Evolutionary conservation across 2,797 vertebrate genomes (phyloP), one percentile per base, ranked within the genome.

Genomic region (Pogoniulus pusillus): DNA sequence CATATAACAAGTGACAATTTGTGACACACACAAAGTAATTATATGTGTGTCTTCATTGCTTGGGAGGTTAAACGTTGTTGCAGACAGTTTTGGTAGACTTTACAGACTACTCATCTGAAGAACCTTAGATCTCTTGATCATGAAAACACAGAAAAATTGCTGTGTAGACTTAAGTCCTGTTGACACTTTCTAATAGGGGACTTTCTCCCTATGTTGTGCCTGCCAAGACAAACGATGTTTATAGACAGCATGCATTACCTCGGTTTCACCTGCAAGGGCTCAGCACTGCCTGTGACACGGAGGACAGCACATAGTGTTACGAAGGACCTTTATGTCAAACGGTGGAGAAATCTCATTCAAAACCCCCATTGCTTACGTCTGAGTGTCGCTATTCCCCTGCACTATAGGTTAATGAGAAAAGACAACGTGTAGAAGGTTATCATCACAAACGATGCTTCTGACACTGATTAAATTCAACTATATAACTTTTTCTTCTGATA

Each of bases 401-500:
- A 35, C 69, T 60, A 9, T 32, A 72, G 82, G 74, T 85, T 4
- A 6, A 57, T 9, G 29, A 81, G 84, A 69, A 64, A 82, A 92
- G 85, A 49, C n/a, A 58, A 24, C 58, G 35, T 60, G 59, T 27
- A 79, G 83, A 82, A 83, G 89, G 88, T 87, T 95, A 75, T 49
- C 54, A 60, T 85, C 45, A 10, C 75, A 87, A 94, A 78, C 84
- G 85, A 54, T 95, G 95, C 82, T 79, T 94, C 93, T 96, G 93
- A 84, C 95, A 94, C 82, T 84, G 95, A 96, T 96, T 89, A 93
- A 88, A 90, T 95, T 95, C 79, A 92, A 90, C 91, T 93, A 96
- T 95, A 93, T 91, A 90, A 91, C 92, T 96, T 77, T 13, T 86
- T 91, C 86, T 95, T 91, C 90, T 83, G 91, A 96, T 97, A 97